Base-by-base conservation (phyloP, 2,888 invertebrate genomes). In the Parnassius apollo region DNA sequence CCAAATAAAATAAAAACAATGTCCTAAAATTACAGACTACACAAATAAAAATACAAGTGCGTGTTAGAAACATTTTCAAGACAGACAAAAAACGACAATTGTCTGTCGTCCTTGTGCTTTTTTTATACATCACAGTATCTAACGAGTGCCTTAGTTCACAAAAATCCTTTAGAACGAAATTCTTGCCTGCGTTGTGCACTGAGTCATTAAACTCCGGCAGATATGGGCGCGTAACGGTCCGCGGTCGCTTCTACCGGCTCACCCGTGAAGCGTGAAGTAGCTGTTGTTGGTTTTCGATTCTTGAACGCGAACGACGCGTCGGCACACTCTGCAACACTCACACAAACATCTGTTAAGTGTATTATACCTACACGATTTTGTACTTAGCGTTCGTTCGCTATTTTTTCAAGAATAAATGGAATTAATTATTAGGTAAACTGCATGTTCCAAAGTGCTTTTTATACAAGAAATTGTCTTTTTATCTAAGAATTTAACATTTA, bases 121-220 rank as follows among this genome's bases (percentile, higher is more conserved):
- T 62, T 59, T 61, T 22, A 50, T 42, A 57, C 25, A 58, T 22
- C 49, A 56, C 56, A 55, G 63, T 46, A 63, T 63, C 62, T 62
- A 48, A 51, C 55, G 51, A 56, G 55, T 51, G 45, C 51, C 52
- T 59, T 63, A 45, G 63, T 50, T 52, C 51, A 45, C 54, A 13
- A 53, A 70, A 72, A 64, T 66, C 65, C 63, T 67, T 57, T 57
- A 64, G 66, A 70, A 65, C 65, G 53, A 74, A 73, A 75, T 75
- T 75, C 72, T 71, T 68, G 72, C 68, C 71, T 71, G 76, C 74
- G 71, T 75, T 76, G 76, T 74, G 75, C 73, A 77, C 73, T 75
- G 74, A 78, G 80, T 78, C 80, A 81, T 81, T 82, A 82, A 78
- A 80, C 77, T 75, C 69, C 68, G 69, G 72, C 72, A 70, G 75